Base-by-base conservation (phyloP, 2,797 vertebrate species). In the Crax fasciolata region DNA sequence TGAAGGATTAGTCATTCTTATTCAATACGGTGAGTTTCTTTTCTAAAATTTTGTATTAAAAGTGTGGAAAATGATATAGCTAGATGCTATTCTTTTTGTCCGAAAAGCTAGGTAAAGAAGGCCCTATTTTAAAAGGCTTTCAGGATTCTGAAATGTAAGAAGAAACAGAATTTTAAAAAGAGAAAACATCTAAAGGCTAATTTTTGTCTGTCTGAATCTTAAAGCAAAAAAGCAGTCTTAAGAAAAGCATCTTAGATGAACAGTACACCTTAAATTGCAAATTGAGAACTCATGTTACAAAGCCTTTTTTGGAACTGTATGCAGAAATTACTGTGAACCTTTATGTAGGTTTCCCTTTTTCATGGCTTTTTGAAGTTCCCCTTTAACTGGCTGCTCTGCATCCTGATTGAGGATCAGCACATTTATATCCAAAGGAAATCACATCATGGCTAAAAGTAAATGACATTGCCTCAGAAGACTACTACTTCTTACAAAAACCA, bases 341-440 rank as follows among this genome's bases (percentile, higher is more conserved):
- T 93, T 80, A 94, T 21, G 6, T 41, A 90, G 70, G 57, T 92
- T 97, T 94, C 66, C 87, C 91, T 96, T 95, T 95, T 78, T 91
- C 89, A 83, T 77, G 48, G 67, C 83, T 96, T 97, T 96, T 95
- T 96, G 91, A 96, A 94, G 89, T 96, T 95, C 78, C 66, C 84
- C 92, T 98, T 98, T 97, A 94, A 96, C 82, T 92, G 78, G 32
- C 65, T 96, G 81, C 92, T 96, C 92, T 96, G 81, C 94, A 97
- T 97, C 95, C 91, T 96, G 82, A 84, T 90, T 96, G 93, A 97
- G 93, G 86, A 95, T 97, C 96, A 88, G 93, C 90, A 97, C 96
- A 97, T 97, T 96, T 96, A 74, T 94, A 89, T 87, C 84, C 91
- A 93, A 95, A 94, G 55, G 81, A 96, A 96, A 94, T 73, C 90